Evolutionary conservation across 2,888 invertebrate species (phyloP), one percentile per base, ranked within the genome.

Genomic region (Dynastes tityus): DNA sequence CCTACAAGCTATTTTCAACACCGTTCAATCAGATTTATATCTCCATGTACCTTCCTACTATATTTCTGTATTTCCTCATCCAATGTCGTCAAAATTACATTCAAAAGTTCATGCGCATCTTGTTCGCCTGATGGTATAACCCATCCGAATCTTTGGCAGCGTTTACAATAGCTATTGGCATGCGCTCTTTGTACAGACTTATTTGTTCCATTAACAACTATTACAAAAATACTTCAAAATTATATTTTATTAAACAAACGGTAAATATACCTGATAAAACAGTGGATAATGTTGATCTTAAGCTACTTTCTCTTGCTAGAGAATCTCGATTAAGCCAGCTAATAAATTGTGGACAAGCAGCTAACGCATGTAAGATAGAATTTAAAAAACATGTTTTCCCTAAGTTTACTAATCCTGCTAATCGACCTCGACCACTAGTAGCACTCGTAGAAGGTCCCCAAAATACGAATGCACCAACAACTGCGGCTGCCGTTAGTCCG

Each of bases 351-450:
- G 96, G 95, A 87, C 96, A 96, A 2, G 97, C 95, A 32, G 97
- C 96, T 82, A 98, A 89, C 1, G 97, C 95, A 90, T 98, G 98
- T 37, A 98, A 90, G 67, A 98, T 90, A 0, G 97, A 95, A 89
- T 98, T 98, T 76, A 98, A 90, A 87, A 98, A 98, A 88, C 98
- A 98, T 0, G 97, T 97, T 83, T 96, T 94, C 61, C 98, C 98
- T 81, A 97, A 91, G 90, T 98, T 98, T 82, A 95, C 95, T 53
- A 98, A 91, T 8, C 98, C 98, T 37, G 95, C 93, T 76, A 96
- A 92, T 87, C 95, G 93, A 29, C 96, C 96, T 84, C 92, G 84
- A 27, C 88, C 85, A 58, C 87, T 84, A 5, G 86, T 86, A 16
- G 94, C 91, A 83, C 93, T 92, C 6, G 91, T 90, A 0, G 93